Evolutionary conservation across 2,888 invertebrate genomes (phyloP).

Genomic region (Chrysopilus asiliformis): DNA sequence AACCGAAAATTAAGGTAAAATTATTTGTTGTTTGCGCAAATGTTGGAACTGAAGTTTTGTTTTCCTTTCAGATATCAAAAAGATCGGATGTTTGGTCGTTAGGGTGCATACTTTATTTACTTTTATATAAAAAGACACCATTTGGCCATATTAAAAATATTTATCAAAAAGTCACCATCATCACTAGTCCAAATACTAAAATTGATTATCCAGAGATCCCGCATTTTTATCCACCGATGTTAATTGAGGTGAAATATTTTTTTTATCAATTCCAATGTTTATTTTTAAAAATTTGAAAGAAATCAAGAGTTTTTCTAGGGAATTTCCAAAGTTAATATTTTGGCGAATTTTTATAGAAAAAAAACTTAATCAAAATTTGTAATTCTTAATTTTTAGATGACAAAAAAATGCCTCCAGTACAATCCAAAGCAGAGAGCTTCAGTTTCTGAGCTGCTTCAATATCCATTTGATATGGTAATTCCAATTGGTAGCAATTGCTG

Average conservation of each 20-base stretch:
- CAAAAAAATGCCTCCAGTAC: conserved; percentile 29
- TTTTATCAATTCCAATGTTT: not conserved
- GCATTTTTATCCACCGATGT: conserved; percentile 37
- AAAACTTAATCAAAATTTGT: not conserved
- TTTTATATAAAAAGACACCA: conserved; percentile 82
- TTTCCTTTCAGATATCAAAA: conserved; percentile 55
- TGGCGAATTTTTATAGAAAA: no score
- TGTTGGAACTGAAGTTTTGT: not conserved
- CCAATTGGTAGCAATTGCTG: no score
- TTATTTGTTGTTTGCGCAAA: not conserved
- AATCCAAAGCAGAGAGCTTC: conserved; percentile 33
- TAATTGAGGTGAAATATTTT: conserved; percentile 33
- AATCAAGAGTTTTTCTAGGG: no score
- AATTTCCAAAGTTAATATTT: no score
- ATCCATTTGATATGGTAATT: conserved; percentile 35
- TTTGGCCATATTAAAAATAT: conserved; percentile 68
- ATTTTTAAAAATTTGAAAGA: not conserved
- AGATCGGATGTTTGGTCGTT: conserved; percentile 96
- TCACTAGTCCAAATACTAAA: conserved; percentile 54
- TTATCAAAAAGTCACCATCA: conserved; percentile 62
- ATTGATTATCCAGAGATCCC: conserved; percentile 58
- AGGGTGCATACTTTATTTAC: conserved; percentile 88
- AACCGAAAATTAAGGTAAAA: conserved; percentile 38
- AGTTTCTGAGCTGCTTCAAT: conserved; percentile 30
- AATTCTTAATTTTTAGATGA: conserved; percentile 24